Evolutionary conservation across 2,888 invertebrate species (phyloP), one percentile per base, ranked within the genome.

Genomic region (Lissonota sp.): DNA sequence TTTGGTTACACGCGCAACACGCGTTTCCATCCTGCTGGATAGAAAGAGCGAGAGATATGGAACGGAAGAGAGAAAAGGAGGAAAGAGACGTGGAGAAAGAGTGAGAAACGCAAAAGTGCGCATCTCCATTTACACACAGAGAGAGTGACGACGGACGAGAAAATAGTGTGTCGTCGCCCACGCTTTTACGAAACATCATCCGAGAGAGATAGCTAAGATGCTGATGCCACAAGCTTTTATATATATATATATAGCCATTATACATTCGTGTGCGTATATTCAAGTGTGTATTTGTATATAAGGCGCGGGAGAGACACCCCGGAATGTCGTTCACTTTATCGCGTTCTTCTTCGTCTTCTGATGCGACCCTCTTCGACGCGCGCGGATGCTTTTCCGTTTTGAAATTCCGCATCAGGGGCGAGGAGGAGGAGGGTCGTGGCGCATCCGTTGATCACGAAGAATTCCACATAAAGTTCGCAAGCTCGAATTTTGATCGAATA

Each of bases 61-160:
- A 64, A 60, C 62, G 62, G 62, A 26, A 42, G 49, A 67, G 57
- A 37, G 26, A 64, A 8, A n/a, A 16, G 14, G 26, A 55, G 66
- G 71, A 72, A 63, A 80, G 51, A 78, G 7, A 39, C 26, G 57
- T 40, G 7, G 62, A 49, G 42, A 66, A 16, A n/a, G 16, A 44
- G 6, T 4, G 42, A 37, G 62, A 58, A 70, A 49, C 12, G 67
- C 5, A 53, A 79, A 39, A 53, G n/a, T 62, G 49, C 58, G 8
- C 57, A 55, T 67, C 60, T 75, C 55, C 58, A 53, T 75, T 71
- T 80, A 51, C 80, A 66, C 46, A 67, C 16, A 60, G 14, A 53
- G 51, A 64, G 63, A 67, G 83, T 79, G 85, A 84, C 84, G 83
- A 83, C 80, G 57, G 69, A 80, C 70, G 79, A 73, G 84, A 84